Base-by-base conservation (phyloP, 2,888 invertebrate genomes). In the Lamellibrachia satsuma region DNA sequence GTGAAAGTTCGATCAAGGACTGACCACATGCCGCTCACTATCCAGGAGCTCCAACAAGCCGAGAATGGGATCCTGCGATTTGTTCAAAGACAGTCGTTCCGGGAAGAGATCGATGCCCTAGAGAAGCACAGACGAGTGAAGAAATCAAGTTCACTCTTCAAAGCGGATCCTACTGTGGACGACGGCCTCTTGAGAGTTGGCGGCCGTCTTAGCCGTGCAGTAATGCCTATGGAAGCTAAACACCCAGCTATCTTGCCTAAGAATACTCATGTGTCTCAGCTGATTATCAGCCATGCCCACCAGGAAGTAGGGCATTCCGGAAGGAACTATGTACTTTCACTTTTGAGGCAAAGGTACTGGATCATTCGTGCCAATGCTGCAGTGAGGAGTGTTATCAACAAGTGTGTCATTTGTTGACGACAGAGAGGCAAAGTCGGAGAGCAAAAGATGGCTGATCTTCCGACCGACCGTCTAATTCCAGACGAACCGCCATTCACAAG, bases 241-340 rank as follows among this genome's bases (percentile, higher is more conserved):
- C 94, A 94, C 57, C 94, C 94, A 7, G 93, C 93, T n/a, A 94
- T 95, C 55, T 57, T 95, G n/a, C 94, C 94, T 22, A 94, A 93
- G 91, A 90, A 94, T 9, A 57, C 90, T 60, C 93, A 94, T 91
- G 91, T 55, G 55, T 55, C 55, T 7, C 55, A 55, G 55, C 55
- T 55, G 55, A 55, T 55, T 55, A 55, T 55, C 39, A 39, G 39
- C 39, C 39, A 39, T 39, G 39, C 39, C 39, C 39, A 39, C 39
- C 55, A 55, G 9, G 55, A 55, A 55, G 55, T 55, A 55, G 55
- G 55, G 55, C 91, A 91, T 52, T 39, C 22, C 52, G 91, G 7
- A 51, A 91, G 91, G 52, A 91, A 91, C 52, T 52, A 91, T 22
- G 52, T 7, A 52, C 91, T 75, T 91, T 91, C 90, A 7, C 27